A percentile compares a stretch with the other conserved stretches of the same genome.
Evolutionary conservation across 1,140 invertebrate species (phyloP).

Genomic region (Brachionus plicatilis): DNA sequence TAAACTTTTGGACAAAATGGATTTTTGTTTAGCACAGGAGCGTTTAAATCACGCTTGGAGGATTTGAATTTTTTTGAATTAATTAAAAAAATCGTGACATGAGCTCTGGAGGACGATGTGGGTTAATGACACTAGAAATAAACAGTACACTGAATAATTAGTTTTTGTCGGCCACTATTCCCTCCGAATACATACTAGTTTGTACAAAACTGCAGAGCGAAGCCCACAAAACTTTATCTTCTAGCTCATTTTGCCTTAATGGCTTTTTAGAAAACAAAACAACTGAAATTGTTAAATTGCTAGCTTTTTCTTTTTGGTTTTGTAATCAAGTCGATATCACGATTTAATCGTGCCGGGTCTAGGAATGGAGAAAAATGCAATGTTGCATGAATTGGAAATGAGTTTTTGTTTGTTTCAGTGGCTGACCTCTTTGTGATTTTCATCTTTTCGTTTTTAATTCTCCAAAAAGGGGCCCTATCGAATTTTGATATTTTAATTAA

Average conservation of each 20-base stretch:
- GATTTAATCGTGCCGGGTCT: background rate
- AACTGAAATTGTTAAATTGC: background rate
- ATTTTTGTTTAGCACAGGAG: background rate
- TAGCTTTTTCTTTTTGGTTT: background rate
- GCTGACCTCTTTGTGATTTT: background rate
- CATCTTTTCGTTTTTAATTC: background rate
- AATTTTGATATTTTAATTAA: background rate
- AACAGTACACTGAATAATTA: background rate
- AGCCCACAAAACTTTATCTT: background rate
- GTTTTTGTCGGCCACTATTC: background rate
- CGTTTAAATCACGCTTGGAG: background rate
- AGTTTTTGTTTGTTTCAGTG: background rate
- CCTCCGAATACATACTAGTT: background rate
- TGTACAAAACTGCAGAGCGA: background rate
- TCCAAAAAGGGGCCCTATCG: background rate
- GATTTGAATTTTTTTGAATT: background rate
- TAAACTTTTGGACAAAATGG: background rate
- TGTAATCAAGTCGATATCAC: background rate
- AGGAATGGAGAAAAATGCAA: background rate
- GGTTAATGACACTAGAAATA: background rate
- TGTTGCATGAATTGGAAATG: background rate
- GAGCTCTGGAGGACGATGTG: background rate
- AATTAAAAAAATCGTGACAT: slow-evolving; percentile 4
- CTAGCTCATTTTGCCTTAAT: background rate
- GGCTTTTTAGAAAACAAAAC: background rate